Conservation (phyloP, 2,888 invertebrate species). For the Hydroisotoma schaefferi region DNA sequence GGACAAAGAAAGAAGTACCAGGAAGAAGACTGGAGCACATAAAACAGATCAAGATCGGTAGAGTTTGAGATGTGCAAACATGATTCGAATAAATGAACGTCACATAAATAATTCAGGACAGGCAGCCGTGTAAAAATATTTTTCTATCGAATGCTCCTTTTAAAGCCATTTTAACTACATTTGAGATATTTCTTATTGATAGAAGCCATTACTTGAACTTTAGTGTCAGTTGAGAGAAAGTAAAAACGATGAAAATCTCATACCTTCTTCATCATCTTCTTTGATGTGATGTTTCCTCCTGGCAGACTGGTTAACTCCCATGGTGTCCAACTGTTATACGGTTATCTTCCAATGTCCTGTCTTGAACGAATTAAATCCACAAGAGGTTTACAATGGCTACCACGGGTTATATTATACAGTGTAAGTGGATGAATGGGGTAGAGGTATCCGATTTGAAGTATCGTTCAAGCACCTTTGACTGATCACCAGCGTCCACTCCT, state of each 20-base stretch:
- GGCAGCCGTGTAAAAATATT: slow-evolving; percentile 5
- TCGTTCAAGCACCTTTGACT: no score
- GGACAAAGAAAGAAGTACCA: not conserved
- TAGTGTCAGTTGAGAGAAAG: not conserved
- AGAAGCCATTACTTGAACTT: not conserved
- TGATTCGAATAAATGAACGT: not conserved
- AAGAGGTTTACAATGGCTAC: no score
- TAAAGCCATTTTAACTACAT: slow-evolving; percentile 4
- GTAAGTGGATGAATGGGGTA: no score
- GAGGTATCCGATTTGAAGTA: no score
- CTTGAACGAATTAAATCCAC: no score
- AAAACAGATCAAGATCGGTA: not conserved
- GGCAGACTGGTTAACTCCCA: slow-evolving; percentile 57
- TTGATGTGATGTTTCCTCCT: slow-evolving; percentile 52
- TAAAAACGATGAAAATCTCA: not conserved
- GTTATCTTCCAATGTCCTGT: no score
- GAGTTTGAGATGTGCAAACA: not conserved
- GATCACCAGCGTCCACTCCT: no score
- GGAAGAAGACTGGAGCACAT: not conserved
- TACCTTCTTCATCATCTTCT: slow-evolving; percentile 55
- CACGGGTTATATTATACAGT: no score
- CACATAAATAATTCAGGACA: slow-evolving; percentile 1
- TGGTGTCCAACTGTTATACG: no score
- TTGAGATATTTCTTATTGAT: not conserved
- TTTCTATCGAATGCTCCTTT: not conserved